Base-by-base conservation (phyloP, 2,888 invertebrate species). In the Ganaspis brasiliensis region DNA sequence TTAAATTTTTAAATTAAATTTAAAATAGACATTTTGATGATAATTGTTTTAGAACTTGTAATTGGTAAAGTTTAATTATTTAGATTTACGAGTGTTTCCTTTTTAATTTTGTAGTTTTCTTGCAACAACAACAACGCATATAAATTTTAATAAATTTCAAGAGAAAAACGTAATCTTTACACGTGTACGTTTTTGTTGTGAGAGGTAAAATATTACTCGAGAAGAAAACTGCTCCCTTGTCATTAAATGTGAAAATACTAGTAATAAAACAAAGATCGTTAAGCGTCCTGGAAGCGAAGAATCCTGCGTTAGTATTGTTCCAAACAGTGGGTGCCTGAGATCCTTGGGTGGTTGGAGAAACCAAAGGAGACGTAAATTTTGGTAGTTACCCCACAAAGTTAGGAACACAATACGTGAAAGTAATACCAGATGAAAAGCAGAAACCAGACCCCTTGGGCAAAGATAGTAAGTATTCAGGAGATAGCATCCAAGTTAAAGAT, bases 371-470 rank as follows among this genome's bases (percentile, higher is more conserved):
- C 86, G 87, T 88, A 88, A 52, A 88, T 88, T 88, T 87, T 86
- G 85, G 87, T 88, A 87, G 87, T 88, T 87, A 87, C 86, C 84
- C 85, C 81, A 79, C 84, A 78, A 88, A 88, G 85, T 87, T 88
- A 84, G 86, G 81, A 87, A 87, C 86, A 88, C 88, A 87, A 88
- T 87, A 88, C 88, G 88, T 87, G 88, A 86, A 87, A 86, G 86
- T 85, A 88, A 85, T 88, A 85, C 87, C 87, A 86, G 86, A 87
- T 86, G 86, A 82, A 83, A 84, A 79, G 57, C 57, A 57, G 57
- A 57, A 52, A 52, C 52, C 52, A 52, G 52, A 52, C 78, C 80
- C 81, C 86, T 84, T 73, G 77, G 81, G 82, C 74, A 57, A 70
- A 72, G 80, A 76, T 14, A 57, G 57, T 76, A 86, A 83, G 83